Conservation (phyloP, 2,113 vertebrate genomes). For the Gadus chalcogrammus region DNA sequence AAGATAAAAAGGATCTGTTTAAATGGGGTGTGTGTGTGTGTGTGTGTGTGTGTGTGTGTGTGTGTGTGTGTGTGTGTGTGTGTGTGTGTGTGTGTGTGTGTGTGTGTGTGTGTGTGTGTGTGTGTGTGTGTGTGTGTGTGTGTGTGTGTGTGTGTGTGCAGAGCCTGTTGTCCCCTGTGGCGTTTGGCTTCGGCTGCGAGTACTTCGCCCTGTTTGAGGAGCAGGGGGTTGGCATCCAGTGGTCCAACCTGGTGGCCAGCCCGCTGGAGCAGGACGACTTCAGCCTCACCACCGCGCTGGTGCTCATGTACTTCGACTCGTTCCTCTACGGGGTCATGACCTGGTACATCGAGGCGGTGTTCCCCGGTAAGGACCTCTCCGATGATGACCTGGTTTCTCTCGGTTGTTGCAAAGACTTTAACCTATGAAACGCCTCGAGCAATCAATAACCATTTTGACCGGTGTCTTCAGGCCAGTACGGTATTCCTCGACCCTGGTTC, state of each 20-base stretch:
- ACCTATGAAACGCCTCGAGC: too few relatives aligned
- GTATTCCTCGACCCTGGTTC: constrained; percentile 93
- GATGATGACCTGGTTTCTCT: neutral
- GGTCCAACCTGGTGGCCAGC: constrained; percentile 88
- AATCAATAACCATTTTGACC: neutral
- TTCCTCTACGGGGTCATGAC: constrained; percentile 93
- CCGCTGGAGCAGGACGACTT: constrained; percentile 86
- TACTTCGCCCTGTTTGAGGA: constrained; percentile 95
- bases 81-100: neutral
- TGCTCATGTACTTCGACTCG: constrained; percentile 88
- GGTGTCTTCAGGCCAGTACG: constrained; percentile 83
- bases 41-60: neutral
- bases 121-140: neutral
- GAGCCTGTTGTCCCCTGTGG: constrained; percentile 94
- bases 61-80: neutral
- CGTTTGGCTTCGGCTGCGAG: constrained; percentile 95
- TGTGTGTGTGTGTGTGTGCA: constrained; percentile 44
- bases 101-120: neutral
- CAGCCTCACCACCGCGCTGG: constrained; percentile 83
- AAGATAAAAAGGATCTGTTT: neutral
- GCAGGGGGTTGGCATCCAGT: constrained; percentile 93
- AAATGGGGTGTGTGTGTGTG: neutral
- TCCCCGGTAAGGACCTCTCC: constrained; percentile 78
- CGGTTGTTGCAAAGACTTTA: neutral
- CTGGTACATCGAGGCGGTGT: constrained; percentile 96